Base-by-base conservation (phyloP, 2,888 invertebrate species). In the Patella caerulea region DNA sequence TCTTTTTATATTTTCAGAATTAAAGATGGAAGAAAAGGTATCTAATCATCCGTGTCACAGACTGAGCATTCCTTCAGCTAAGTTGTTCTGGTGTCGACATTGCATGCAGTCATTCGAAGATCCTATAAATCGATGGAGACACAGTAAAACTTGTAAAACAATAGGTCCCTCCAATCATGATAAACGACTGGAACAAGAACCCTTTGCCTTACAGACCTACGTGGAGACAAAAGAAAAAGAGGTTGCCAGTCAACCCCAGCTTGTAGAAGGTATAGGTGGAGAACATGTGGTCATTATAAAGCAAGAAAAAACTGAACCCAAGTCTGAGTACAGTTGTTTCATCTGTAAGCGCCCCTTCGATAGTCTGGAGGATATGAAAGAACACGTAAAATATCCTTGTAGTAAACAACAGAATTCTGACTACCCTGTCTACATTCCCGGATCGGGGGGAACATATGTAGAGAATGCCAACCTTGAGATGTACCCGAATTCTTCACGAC, bases 51-150 rank as follows among this genome's bases (percentile, higher is more conserved):
- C 89, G 56, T 89, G 89, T 80, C 89, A 89, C 82, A 84, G 87
- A 73, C 84, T 89, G 73, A 89, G 89, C 80, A 86, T 88, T 29
- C 88, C 89, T 52, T 84, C 86, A 76, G 87, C 87, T 19, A 86
- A 86, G 71, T 78, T 87, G 9, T 89, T 88, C 80, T 88, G 88
- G 88, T 89, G 89, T 78, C 85, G 89, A 4, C 89, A 89, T 80
- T 89, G 89, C 78, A 88, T 88, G 87, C 84, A 86, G 80, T 87
- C 86, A 79, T 89, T 89, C 81, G 86, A 86, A 78, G 88, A 89
- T 81, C 86, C 89, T n/a, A 89, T 89, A 54, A 83, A 86, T 15
- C 82, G 89, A 75, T 89, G 89, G 89, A 83, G 87, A 53, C 89
- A 89, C 81, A 89, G 89, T 76, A 86, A 86, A 73, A 84, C 81